phyloP scores from a whole-genome alignment of 2,797 vertebrate species.

The Brachymystax lenok region DNA sequence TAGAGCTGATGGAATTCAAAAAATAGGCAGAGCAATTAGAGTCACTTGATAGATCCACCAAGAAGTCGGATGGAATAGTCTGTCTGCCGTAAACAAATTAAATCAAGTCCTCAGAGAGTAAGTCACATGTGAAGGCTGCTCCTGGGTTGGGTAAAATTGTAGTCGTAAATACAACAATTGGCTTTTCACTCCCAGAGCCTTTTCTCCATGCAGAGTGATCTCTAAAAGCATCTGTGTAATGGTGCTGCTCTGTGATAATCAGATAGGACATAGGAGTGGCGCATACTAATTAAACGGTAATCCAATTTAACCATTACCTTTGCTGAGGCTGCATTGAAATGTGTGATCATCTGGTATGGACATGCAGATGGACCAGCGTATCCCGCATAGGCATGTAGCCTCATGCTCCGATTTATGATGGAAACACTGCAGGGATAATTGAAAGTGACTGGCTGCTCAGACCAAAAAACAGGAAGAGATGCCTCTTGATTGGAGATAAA shows the following conservation, averaged over 20 bases:
- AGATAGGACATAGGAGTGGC: not conserved
- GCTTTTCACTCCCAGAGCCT: slow-evolving; percentile 13
- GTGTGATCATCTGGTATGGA: not conserved
- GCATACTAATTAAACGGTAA: slow-evolving; percentile 34
- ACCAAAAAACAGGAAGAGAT: slow-evolving; percentile 11
- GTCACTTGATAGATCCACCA: slow-evolving; percentile 3
- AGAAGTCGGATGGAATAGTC: slow-evolving; percentile 13
- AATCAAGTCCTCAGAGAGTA: slow-evolving; percentile 23
- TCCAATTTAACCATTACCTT: slow-evolving; percentile 42
- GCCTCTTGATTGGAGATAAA: slow-evolving; percentile 39
- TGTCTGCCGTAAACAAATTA: slow-evolving; percentile 7
- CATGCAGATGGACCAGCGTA: not conserved
- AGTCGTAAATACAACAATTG: slow-evolving; percentile 8
- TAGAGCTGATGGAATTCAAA: slow-evolving; percentile 13
- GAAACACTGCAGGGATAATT: slow-evolving; percentile 32
- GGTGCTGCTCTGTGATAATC: slow-evolving; percentile 9
- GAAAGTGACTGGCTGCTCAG: slow-evolving; percentile 13
- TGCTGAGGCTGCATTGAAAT: slow-evolving; percentile 4
- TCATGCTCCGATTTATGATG: slow-evolving; percentile 17
- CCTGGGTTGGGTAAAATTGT: slow-evolving; percentile 4
- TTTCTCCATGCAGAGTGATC: slow-evolving; percentile 1
- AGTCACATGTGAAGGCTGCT: not conserved
- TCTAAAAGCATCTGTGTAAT: not conserved
- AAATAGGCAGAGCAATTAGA: slow-evolving; percentile 23
- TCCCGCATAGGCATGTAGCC: not conserved